phyloP scores from a whole-genome alignment of 2,113 vertebrate species.

The Theristicus caerulescens region DNA sequence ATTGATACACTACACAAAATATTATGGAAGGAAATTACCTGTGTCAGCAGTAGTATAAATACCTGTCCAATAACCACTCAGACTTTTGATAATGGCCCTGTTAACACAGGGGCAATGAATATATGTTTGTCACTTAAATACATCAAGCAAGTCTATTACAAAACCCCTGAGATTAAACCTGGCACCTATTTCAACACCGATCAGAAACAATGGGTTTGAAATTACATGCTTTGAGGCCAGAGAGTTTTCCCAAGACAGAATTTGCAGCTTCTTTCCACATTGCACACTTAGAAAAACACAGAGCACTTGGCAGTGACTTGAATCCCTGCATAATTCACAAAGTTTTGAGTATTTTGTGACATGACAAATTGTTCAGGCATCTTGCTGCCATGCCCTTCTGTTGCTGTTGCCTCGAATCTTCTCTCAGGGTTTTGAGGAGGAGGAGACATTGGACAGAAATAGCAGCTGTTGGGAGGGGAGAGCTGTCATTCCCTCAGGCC shows the following conservation, averaged over 20 bases:
- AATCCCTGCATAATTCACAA: background rate
- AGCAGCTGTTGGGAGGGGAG: background rate
- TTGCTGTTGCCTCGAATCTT: background rate
- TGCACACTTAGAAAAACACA: background rate
- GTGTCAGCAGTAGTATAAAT: constrained; percentile 52
- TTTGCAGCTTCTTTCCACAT: constrained; percentile 6
- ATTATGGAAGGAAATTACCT: constrained; percentile 62
- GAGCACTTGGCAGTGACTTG: background rate
- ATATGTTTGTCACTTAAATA: constrained; percentile 34
- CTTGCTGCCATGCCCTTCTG: background rate
- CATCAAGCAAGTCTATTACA: constrained; percentile 13
- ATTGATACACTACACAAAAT: constrained; percentile 54
- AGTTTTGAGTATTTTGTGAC: background rate
- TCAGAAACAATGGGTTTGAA: background rate
- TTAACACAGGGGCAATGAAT: constrained; percentile 35
- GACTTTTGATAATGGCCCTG: constrained; percentile 18
- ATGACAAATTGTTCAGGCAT: constrained; percentile 4
- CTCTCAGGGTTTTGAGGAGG: background rate
- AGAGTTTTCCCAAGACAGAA: background rate
- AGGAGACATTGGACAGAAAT: background rate
- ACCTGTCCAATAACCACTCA: constrained; percentile 27
- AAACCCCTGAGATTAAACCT: constrained; percentile 13
- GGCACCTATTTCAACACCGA: constrained; percentile 5
- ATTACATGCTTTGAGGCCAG: background rate
- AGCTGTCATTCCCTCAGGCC: background rate